A percentile compares a stretch with the other conserved stretches of the same genome.
These are phyloP conservation scores for Poecilobothrus nobilitatus DNA, from an alignment of 2,888 invertebrate genomes.

Conservation along the genomic window DNA sequence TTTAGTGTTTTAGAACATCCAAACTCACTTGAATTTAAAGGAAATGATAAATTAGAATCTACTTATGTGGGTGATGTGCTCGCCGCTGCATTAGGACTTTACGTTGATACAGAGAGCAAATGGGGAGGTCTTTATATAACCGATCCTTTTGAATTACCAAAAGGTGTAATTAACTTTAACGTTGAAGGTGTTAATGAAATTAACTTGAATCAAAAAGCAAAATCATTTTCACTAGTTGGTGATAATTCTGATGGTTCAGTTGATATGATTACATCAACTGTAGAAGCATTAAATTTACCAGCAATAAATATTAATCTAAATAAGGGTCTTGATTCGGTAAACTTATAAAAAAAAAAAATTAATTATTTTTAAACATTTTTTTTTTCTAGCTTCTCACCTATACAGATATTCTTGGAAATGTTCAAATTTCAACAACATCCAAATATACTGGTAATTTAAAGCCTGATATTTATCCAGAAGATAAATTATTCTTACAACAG, in stretches of 20 bases:
- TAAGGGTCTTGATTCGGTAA: slow-evolving; percentile 57
- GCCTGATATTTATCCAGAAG: slow-evolving; percentile 34
- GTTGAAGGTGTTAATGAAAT: slow-evolving; percentile 58
- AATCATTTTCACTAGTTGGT: slow-evolving; percentile 34
- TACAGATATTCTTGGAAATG: slow-evolving; percentile 31
- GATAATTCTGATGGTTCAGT: slow-evolving; percentile 31
- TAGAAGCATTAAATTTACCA: slow-evolving; percentile 52
- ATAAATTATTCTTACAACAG: slow-evolving; percentile 36
- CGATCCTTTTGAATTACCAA: slow-evolving; percentile 66
- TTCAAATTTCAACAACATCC: slow-evolving; percentile 22
- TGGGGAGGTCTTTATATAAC: slow-evolving; percentile 62
- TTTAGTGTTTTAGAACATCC: slow-evolving; percentile 62
- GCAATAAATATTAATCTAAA: slow-evolving; percentile 57
- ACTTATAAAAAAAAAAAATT: slow-evolving; percentile 26
- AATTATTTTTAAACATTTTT: slow-evolving; percentile 19
- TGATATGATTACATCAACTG: slow-evolving; percentile 52
- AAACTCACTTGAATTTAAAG: slow-evolving; percentile 58
- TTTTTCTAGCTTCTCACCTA: slow-evolving; percentile 24
- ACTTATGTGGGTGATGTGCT: slow-evolving; percentile 62
- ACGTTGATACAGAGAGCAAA: slow-evolving; percentile 59
- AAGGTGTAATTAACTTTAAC: slow-evolving; percentile 59
- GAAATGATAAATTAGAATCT: slow-evolving; percentile 50
- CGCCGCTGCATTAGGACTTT: slow-evolving; percentile 62
- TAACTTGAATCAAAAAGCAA: slow-evolving; percentile 29
- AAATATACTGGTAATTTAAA: slow-evolving; percentile 24